Conservation (phyloP, 64 coral and sea anemone species). For the Hydrozoanthus tunicans region DNA sequence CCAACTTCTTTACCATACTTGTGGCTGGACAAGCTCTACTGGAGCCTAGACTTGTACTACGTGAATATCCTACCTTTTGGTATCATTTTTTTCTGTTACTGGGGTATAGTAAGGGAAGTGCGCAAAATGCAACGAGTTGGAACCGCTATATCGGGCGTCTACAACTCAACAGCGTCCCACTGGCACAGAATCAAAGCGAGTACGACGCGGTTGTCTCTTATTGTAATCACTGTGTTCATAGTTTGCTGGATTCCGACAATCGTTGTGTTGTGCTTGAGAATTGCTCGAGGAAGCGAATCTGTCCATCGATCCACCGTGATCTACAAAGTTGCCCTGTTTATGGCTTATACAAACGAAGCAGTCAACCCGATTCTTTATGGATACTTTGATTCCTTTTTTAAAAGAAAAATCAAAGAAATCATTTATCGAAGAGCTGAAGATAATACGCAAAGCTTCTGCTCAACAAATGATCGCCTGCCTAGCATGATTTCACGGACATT, state of each 20-base stretch:
- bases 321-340: slow-evolving; percentile 68
- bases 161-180: neutral
- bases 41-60: slow-evolving; percentile 62
- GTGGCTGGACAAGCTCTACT: slow-evolving; percentile 57
- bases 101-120: slow-evolving; percentile 51
- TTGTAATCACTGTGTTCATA: slow-evolving; percentile 46
- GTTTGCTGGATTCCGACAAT: slow-evolving; percentile 63
- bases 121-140: slow-evolving; percentile 49
- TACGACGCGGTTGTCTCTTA: slow-evolving; percentile 24
- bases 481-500: no score
- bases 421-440: neutral
- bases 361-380: slow-evolving; percentile 66
- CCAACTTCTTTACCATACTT: neutral
- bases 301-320: slow-evolving; percentile 21
- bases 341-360: slow-evolving; percentile 63
- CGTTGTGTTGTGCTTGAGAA: slow-evolving; percentile 32
- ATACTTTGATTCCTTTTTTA: slow-evolving; percentile 60
- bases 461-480: no score
- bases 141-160: neutral
- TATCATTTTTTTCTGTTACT: slow-evolving; percentile 61
- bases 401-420: neutral
- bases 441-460: no score
- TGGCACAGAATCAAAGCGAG: slow-evolving; percentile 45
- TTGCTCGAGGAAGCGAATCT: slow-evolving; percentile 4
- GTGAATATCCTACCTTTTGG: slow-evolving; percentile 49